phyloP scores from a whole-genome alignment of 1,140 invertebrate genomes.

The Kradibia gibbosae region DNA sequence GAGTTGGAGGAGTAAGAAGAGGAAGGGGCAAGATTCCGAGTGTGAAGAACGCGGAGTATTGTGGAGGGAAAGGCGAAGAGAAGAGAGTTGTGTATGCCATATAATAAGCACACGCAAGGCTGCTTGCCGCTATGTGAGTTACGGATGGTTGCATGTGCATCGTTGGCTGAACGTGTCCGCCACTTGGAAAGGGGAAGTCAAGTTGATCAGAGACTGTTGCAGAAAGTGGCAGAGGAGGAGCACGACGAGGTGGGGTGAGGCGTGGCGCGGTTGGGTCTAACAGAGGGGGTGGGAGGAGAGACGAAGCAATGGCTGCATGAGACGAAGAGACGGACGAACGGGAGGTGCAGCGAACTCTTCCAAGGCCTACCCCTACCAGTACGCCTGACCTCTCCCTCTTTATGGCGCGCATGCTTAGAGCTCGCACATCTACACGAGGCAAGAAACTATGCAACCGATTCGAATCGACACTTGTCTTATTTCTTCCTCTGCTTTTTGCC shows the following conservation, averaged over 20 bases:
- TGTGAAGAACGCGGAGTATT: slow-evolving; percentile 1
- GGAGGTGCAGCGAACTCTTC: slow-evolving; percentile 73
- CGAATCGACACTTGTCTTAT: slow-evolving; percentile 35
- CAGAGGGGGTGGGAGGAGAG: slow-evolving; percentile 31
- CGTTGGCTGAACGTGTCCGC: slow-evolving; percentile 51
- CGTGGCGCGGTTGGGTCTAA: slow-evolving; percentile 32
- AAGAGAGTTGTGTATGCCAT: slow-evolving; percentile 13
- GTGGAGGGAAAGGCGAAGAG: neutral
- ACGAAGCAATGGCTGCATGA: slow-evolving; percentile 54
- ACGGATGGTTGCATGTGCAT: slow-evolving; percentile 50
- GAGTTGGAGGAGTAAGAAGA: neutral
- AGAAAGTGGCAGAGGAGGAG: slow-evolving; percentile 37
- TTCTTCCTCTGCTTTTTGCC: neutral
- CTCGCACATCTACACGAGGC: slow-evolving; percentile 12
- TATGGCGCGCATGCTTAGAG: slow-evolving; percentile 31
- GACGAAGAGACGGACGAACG: slow-evolving; percentile 60
- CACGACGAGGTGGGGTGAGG: slow-evolving; percentile 43
- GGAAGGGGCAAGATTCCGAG: neutral
- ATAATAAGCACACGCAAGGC: slow-evolving; percentile 45
- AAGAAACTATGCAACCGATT: slow-evolving; percentile 49
- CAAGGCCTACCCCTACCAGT: slow-evolving; percentile 63
- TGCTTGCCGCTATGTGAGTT: slow-evolving; percentile 43
- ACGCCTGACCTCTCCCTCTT: slow-evolving; percentile 45
- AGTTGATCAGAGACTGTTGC: slow-evolving; percentile 32
- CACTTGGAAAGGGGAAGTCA: slow-evolving; percentile 69